phyloP scores from a whole-genome alignment of 2,888 invertebrate species.

The Himalopsyche kuldschensis region DNA sequence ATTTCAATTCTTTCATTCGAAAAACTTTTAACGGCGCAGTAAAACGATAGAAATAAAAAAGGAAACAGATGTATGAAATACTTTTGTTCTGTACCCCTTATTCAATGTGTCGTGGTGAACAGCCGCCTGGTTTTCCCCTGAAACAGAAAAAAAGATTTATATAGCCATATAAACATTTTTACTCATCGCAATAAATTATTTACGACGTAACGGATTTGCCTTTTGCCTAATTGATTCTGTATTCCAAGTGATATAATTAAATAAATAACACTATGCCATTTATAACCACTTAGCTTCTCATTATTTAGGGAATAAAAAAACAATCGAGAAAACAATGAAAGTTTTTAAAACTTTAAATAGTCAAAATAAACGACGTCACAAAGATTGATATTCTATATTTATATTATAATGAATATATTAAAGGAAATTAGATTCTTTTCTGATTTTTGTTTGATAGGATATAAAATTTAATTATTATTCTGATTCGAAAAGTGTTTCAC shows the following conservation, averaged over 20 bases:
- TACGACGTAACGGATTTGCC: conserved; percentile 2
- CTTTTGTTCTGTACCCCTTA: conserved; percentile 44
- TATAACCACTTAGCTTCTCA: background rate
- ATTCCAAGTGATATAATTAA: background rate
- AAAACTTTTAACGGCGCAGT: background rate
- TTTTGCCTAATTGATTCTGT: background rate
- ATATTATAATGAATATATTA: too few relatives aligned
- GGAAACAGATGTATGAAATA: background rate
- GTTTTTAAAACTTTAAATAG: too few relatives aligned
- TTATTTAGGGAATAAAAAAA: background rate
- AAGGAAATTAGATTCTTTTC: too few relatives aligned
- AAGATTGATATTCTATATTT: too few relatives aligned
- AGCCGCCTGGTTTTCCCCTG: conserved; percentile 66
- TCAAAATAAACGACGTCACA: too few relatives aligned
- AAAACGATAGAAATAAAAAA: background rate
- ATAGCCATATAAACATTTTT: background rate
- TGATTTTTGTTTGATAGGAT: too few relatives aligned
- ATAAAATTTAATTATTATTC: too few relatives aligned
- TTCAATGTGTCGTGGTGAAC: conserved; percentile 67
- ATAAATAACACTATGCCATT: background rate
- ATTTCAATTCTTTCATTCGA: background rate
- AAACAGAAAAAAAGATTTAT: conserved; percentile 8
- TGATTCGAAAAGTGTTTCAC: too few relatives aligned
- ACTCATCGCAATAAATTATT: conserved; percentile 6
- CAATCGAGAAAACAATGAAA: too few relatives aligned